Evolutionary conservation across 2,888 invertebrate genomes (phyloP).

Genomic region (Allacma fusca): DNA sequence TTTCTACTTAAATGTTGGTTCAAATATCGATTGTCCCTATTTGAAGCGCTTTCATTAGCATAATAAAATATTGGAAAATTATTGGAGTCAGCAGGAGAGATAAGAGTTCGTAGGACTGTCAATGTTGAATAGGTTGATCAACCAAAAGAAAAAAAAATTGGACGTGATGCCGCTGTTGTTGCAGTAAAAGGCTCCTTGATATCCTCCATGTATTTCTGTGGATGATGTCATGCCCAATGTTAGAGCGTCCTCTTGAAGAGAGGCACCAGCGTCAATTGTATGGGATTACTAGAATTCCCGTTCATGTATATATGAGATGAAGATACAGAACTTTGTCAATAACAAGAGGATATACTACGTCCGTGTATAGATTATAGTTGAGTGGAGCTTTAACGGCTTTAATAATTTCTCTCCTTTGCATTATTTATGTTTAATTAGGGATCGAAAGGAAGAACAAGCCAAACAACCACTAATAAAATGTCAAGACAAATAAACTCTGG

Average conservation of each 20-base stretch:
- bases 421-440: not conserved
- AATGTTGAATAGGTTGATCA: not conserved
- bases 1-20: not conserved
- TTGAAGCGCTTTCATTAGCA: not conserved
- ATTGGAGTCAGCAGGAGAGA: constrained; percentile 2
- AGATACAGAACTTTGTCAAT: not conserved
- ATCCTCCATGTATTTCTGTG: not conserved
- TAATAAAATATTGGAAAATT: not conserved
- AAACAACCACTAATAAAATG: not conserved
- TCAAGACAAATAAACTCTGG: not conserved
- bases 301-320: not conserved
- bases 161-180: not conserved
- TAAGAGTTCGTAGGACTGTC: constrained; percentile 3
- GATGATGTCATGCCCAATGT: constrained; percentile 1
- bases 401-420: not conserved
- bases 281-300: not conserved
- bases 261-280: not conserved
- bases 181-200: not conserved
- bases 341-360: not conserved
- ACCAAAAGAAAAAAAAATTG: not conserved
- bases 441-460: not conserved
- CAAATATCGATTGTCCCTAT: not conserved
- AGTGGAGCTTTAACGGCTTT: not conserved
- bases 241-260: not conserved
- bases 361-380: not conserved